These are phyloP conservation scores for Haemorhous mexicanus DNA, from an alignment of 2,113 vertebrate genomes.

Conservation along the genomic window DNA sequence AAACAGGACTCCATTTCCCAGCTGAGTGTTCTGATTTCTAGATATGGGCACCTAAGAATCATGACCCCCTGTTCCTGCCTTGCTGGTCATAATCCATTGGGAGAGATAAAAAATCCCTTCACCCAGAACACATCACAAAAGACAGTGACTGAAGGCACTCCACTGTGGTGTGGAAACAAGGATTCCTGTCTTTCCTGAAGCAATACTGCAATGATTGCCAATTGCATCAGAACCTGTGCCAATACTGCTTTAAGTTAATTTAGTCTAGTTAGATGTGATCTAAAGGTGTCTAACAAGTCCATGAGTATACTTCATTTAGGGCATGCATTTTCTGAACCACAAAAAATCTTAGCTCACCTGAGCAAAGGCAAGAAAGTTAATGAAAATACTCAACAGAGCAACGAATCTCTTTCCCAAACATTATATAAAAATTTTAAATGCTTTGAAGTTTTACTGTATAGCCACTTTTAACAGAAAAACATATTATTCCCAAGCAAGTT, in stretches of 20 bases:
- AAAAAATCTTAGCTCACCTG: background rate
- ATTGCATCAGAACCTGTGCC: background rate
- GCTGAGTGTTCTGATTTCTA: background rate
- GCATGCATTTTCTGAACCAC: fast-evolving
- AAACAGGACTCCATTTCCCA: background rate
- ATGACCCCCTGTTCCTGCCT: background rate
- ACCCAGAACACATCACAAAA: background rate
- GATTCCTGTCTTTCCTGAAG: background rate
- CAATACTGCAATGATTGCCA: background rate
- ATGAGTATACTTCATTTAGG: background rate
- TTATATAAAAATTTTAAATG: background rate
- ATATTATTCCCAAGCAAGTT: background rate
- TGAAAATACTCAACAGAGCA: background rate
- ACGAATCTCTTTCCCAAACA: background rate
- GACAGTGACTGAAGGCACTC: background rate
- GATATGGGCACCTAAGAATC: background rate
- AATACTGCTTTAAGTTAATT: background rate
- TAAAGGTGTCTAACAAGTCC: background rate
- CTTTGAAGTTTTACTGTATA: background rate
- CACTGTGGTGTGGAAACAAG: background rate
- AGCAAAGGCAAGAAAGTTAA: background rate
- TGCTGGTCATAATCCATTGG: background rate
- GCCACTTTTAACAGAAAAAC: background rate
- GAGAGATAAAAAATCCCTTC: background rate
- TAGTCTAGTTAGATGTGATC: background rate